A percentile compares a stretch with the other conserved stretches of the same genome.
Conservation (phyloP, 2,888 invertebrate genomes). For the Ischnura elegans region DNA sequence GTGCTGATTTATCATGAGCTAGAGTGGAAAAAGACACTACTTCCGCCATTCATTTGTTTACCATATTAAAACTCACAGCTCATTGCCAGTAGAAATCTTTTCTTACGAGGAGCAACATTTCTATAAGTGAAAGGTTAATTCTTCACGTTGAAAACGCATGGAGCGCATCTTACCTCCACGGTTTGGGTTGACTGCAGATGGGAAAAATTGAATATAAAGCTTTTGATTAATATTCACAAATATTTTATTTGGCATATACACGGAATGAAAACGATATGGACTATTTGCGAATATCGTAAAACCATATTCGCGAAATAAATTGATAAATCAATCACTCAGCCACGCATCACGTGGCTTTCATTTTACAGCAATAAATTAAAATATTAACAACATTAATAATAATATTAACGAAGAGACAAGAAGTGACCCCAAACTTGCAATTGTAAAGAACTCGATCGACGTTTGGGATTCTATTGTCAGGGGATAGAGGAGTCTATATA, state of each 20-base stretch:
- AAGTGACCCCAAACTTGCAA: constrained; percentile 17
- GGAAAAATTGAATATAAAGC: constrained; percentile 17
- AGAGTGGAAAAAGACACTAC: no score
- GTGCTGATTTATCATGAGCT: no score
- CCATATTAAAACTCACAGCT: no score
- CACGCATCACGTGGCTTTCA: constrained; percentile 36
- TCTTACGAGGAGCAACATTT: no score
- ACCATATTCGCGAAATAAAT: constrained; percentile 40
- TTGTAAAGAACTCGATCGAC: not conserved
- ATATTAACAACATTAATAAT: constrained; percentile 56
- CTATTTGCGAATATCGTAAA: constrained; percentile 51
- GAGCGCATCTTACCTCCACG: not conserved
- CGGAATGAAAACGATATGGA: constrained; percentile 51
- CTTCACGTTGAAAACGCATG: not conserved
- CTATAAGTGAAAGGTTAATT: no score
- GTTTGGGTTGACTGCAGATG: not conserved
- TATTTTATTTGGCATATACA: constrained; percentile 61
- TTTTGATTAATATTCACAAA: constrained; percentile 36
- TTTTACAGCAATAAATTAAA: constrained; percentile 61
- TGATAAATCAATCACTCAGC: constrained; percentile 64
- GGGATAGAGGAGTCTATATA: constrained; percentile 37
- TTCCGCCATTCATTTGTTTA: no score
- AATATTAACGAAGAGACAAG: constrained; percentile 46
- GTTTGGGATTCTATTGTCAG: not conserved
- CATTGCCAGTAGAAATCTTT: no score